These are phyloP conservation scores for Nephotettix cincticeps DNA, from an alignment of 1,140 invertebrate species.

Conservation along the genomic window DNA sequence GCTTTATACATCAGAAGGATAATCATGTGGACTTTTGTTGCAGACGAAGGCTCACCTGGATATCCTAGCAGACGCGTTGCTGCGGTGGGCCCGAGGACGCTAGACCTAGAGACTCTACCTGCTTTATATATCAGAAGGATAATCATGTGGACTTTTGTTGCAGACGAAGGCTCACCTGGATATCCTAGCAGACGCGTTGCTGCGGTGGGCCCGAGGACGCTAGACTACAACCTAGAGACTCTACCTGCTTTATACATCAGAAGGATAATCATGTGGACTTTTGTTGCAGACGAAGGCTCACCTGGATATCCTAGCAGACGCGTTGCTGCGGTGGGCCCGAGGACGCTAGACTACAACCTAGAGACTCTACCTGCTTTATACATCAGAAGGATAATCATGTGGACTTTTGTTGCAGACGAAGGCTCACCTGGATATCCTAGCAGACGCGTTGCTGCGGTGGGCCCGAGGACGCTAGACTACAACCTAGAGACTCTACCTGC, in stretches of 20 bases:
- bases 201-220: conserved; percentile 52
- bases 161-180: conserved; percentile 94
- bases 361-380: conserved; percentile 60
- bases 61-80: conserved; percentile 86
- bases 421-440: conserved; percentile 89
- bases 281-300: conserved; percentile 89
- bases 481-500: conserved; percentile 49
- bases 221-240: conserved; percentile 21
- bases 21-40: conserved; percentile 47
- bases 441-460: conserved; percentile 79
- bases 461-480: neutral
- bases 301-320: conserved; percentile 89
- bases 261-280: conserved; percentile 6
- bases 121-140: neutral
- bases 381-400: too few species aligned
- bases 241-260: conserved; percentile 13
- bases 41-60: conserved; percentile 94
- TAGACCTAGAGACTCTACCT: neutral
- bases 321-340: conserved; percentile 63
- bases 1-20: too few species aligned
- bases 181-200: conserved; percentile 86
- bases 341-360: conserved; percentile 62
- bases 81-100: conserved; percentile 52
- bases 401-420: conserved; percentile 75
- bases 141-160: conserved; percentile 48